Percentiles rank a stretch among this genome's conserved stretches.
Conservation (phyloP, 2,888 invertebrate species). For the Cecidostiba fungosa region DNA sequence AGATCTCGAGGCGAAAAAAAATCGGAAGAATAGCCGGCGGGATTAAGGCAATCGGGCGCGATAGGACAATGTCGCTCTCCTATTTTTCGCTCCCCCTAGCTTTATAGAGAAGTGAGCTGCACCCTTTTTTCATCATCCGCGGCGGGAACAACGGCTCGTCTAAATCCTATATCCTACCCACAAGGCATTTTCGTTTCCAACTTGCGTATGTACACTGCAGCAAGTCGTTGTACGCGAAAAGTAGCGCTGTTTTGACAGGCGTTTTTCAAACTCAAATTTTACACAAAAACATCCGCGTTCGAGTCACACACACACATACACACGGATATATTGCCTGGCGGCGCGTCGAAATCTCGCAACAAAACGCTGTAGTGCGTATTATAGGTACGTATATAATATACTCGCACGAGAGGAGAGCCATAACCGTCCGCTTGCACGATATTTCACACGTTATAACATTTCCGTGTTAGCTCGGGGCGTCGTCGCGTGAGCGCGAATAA, state of each 20-base stretch:
- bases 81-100: not conserved
- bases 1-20: not conserved
- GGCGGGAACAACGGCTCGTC: not conserved
- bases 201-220: not conserved
- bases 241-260: not conserved
- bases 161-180: not conserved
- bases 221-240: too few species aligned
- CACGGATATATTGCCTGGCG: not conserved
- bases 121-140: slow-evolving; percentile 7
- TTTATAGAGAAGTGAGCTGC: not conserved
- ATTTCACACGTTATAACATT: slow-evolving; percentile 23
- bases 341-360: slow-evolving; percentile 7
- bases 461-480: slow-evolving; percentile 32
- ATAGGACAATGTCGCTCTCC: slow-evolving; percentile 37
- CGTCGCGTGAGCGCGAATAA: slow-evolving; percentile 20
- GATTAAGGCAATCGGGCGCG: slow-evolving; percentile 45
- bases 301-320: not conserved
- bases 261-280: not conserved
- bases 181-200: not conserved
- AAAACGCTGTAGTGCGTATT: too few species aligned
- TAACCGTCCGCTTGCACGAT: not conserved
- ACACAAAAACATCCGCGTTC: not conserved
- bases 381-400: too few species aligned
- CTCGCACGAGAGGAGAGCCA: not conserved
- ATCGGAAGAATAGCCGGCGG: not conserved